Evolutionary conservation across 2,113 vertebrate genomes (phyloP).

Genomic region (Chamaetylas fuelleborni): DNA sequence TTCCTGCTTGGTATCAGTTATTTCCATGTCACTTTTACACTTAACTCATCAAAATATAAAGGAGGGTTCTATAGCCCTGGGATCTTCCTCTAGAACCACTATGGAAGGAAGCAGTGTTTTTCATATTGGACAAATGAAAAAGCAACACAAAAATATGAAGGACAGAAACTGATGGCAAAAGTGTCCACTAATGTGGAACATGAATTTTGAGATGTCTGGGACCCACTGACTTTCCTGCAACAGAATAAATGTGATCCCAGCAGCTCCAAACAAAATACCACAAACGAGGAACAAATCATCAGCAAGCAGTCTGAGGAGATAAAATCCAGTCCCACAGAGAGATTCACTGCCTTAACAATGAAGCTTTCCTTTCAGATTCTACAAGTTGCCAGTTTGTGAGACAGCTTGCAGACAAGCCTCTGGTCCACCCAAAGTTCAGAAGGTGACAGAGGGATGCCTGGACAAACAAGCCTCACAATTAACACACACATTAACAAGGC

Average conservation of each 20-base stretch:
- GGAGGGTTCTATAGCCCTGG: not conserved
- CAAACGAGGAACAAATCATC: not conserved
- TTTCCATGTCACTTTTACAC: not conserved
- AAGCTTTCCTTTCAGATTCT: not conserved
- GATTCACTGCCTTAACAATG: not conserved
- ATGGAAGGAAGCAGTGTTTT: not conserved
- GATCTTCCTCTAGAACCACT: not conserved
- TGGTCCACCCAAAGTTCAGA: not conserved
- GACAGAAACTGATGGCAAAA: not conserved
- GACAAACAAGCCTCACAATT: not conserved
- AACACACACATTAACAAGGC: not conserved
- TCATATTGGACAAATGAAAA: not conserved
- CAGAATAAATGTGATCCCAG: not conserved
- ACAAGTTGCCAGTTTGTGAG: not conserved
- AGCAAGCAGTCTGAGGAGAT: not conserved
- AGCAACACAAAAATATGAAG: not conserved
- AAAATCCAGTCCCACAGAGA: not conserved
- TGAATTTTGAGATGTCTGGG: not conserved
- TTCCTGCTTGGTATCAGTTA: not conserved
- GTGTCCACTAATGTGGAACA: not conserved
- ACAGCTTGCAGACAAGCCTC: not conserved
- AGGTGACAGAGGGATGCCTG: not conserved
- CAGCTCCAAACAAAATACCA: not conserved
- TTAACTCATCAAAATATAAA: not conserved
- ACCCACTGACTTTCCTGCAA: not conserved